phyloP scores from a whole-genome alignment of 23 tunicate genomes.

The Ascidia mentula region DNA sequence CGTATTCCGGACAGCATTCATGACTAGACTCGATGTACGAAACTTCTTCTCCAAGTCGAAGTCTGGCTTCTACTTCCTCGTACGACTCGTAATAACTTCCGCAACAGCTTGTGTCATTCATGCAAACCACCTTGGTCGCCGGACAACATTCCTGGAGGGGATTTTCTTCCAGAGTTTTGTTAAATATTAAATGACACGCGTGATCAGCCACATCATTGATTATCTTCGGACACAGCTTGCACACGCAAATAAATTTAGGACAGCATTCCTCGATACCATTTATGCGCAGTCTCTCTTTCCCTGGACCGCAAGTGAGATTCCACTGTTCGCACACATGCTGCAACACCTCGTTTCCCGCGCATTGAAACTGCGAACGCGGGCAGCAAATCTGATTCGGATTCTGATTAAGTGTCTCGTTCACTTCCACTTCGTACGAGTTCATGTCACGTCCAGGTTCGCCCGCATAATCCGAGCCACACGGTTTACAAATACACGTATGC shows the following conservation, averaged over 20 bases:
- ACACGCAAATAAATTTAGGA: constrained; percentile 33
- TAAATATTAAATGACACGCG: constrained; percentile 20
- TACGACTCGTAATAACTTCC: constrained; percentile 17
- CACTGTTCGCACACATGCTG: constrained; percentile 25
- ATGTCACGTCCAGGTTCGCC: constrained; percentile 1
- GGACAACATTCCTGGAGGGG: constrained; percentile 44
- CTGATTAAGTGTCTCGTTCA: not conserved
- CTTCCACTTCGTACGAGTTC: not conserved
- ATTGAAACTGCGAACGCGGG: constrained; percentile 1
- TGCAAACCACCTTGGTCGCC: constrained; percentile 36
- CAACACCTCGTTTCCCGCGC: constrained; percentile 22
- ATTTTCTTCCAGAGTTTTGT: constrained; percentile 43
- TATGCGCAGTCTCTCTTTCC: not conserved
- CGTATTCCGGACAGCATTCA: constrained; percentile 36
- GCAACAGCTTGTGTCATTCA: constrained; percentile 23
- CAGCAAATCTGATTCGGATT: constrained; percentile 43
- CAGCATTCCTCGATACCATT: constrained; percentile 29
- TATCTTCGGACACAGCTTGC: constrained; percentile 21
- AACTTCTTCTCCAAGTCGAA: constrained; percentile 28
- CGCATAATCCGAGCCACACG: constrained; percentile 24
- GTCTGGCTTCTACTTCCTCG: not conserved
- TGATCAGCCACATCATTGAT: not conserved
- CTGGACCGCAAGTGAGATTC: constrained; percentile 25
- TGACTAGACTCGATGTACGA: not conserved
- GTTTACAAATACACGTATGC: constrained; percentile 35